Base-by-base conservation (phyloP, 2,888 invertebrate species). In the Rhamnusium bicolor region DNA sequence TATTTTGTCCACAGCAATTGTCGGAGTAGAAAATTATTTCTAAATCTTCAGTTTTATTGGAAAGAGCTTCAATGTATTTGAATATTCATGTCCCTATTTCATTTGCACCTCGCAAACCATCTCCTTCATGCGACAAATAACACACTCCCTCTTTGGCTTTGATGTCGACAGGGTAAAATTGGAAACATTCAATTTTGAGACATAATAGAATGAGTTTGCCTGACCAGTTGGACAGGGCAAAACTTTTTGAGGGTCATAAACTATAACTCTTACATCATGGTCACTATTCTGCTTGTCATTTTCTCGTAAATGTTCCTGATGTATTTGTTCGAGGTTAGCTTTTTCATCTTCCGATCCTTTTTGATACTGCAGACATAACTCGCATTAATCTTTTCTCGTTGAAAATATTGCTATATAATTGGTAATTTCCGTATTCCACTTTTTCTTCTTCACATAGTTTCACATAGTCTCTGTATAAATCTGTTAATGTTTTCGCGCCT, bases 61-160 rank as follows among this genome's bases (percentile, higher is more conserved):
- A 24, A 14, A 24, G 53, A 19, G 65, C 8, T 72, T 81, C 71
- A 5, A 86, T 19, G 69, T 83, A 86, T 54, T 83, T 80, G 47
- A 75, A 82, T 54, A 86, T 79, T 70, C 84, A 86, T n/a, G 83
- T 82, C 10, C 78, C 85, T 63, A 86, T 81, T 75, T 85, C 85
- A 62, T 83, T 83, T 8, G 80, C 81, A 72, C 85, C 85, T 76
- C 85, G 78, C 60, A 83, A 75, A 0, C 82, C 85, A 21, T 83
- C 71, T 4, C 82, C 78, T 71, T 87, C 84, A 68, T 86, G 82
- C 85, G 86, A 86, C 40, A 86, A 77, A 77, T 80, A 85, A 74
- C 83, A 73, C 47, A 83, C 79, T 18, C 76, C 79, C 58, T 49
- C 27, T 32, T 76, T 75, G 21, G 40, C 12, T 18, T 56, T 53